Percentiles rank a stretch among this genome's conserved stretches.
phyloP scores from a whole-genome alignment of 37 sponge, comb jelly and placozoan genomes.

The Petrosia ficiformis region DNA sequence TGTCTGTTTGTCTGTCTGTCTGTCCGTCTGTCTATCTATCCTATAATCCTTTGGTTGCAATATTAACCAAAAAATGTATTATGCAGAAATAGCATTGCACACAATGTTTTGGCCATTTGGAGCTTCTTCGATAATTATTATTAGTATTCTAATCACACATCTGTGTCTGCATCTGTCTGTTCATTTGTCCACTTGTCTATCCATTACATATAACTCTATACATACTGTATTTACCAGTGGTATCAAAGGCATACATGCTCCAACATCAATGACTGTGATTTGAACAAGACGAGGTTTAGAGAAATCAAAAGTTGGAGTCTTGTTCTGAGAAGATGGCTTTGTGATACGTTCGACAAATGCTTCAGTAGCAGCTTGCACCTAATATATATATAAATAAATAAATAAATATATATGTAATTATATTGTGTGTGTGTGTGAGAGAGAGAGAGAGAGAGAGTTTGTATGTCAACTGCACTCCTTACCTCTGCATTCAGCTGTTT shows the following conservation, averaged over 20 bases:
- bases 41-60: too few species aligned
- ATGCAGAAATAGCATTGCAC: too few species aligned
- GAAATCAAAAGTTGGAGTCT: conserved; percentile 71
- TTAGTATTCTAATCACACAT: too few species aligned
- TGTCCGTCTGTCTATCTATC: too few species aligned
- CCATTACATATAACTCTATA: not conserved
- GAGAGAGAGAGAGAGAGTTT: not conserved
- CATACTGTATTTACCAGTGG: conserved; percentile 26
- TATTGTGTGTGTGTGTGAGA: not conserved
- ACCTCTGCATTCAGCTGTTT: conserved; percentile 74
- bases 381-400: not conserved
- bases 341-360: conserved; percentile 53
- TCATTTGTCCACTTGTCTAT: too few species aligned
- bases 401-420: not conserved
- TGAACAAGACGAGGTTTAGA: conserved; percentile 73
- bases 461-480: not conserved
- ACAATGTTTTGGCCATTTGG: too few species aligned
- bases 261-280: conserved; percentile 76
- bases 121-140: too few species aligned
- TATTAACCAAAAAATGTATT: too few species aligned
- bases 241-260: conserved; percentile 71
- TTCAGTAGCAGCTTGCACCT: conserved; percentile 73
- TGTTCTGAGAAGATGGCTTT: conserved; percentile 12
- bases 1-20: too few species aligned
- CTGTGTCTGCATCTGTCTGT: too few species aligned